Conservation (phyloP, 1,140 invertebrate genomes). For the Drosophila nigrodunni region DNA sequence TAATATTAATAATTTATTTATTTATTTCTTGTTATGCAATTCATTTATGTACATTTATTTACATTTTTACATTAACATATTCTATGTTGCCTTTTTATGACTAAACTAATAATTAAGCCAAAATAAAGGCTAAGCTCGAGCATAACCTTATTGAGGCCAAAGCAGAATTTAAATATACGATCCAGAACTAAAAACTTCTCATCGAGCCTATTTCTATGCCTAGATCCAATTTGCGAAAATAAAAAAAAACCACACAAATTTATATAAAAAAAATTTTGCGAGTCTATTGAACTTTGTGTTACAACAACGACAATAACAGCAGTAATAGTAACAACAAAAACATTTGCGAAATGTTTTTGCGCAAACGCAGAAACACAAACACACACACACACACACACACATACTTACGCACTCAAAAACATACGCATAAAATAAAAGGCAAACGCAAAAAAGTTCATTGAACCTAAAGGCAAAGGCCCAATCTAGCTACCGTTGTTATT, state of each 20-base stretch:
- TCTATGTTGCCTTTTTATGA: too few relatives aligned
- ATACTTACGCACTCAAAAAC: conserved; percentile 26
- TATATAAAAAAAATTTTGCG: conserved; percentile 56
- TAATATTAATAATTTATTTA: too few relatives aligned
- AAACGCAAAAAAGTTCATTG: conserved; percentile 68
- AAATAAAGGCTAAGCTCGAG: too few relatives aligned
- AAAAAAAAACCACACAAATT: conserved; percentile 5
- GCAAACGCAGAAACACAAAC: conserved; percentile 28
- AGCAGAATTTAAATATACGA: neutral
- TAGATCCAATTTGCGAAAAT: conserved; percentile 14
- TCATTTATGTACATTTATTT: too few relatives aligned
- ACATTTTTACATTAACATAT: too few relatives aligned
- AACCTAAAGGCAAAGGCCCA: conserved; percentile 40
- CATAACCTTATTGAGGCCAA: neutral
- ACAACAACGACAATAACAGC: conserved; percentile 34
- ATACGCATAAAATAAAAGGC: conserved; percentile 35
- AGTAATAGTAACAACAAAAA: conserved; percentile 30
- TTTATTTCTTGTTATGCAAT: too few relatives aligned
- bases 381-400: conserved; percentile 21
- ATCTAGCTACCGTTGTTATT: conserved; percentile 35
- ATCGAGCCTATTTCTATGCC: neutral
- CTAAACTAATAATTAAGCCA: too few relatives aligned
- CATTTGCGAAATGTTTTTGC: conserved; percentile 32
- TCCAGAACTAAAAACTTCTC: neutral
- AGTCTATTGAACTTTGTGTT: conserved; percentile 77